Conservation (phyloP, 2,888 invertebrate species). For the Alitta virens region DNA sequence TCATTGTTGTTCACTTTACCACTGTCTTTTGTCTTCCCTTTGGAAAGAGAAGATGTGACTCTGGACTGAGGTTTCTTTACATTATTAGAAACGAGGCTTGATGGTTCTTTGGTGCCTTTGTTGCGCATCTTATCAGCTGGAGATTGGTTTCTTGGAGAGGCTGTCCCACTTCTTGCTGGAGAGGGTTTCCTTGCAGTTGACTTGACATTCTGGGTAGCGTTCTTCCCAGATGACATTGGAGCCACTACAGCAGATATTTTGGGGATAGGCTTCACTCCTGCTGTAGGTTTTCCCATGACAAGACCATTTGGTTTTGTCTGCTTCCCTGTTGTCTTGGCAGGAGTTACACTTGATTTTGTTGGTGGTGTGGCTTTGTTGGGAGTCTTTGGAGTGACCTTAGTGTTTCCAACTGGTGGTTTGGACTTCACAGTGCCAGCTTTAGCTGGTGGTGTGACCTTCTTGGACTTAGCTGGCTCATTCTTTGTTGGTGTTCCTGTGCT, state of each 20-base stretch:
- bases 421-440: too few species aligned
- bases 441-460: too few species aligned
- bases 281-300: too few species aligned
- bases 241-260: neutral
- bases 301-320: too few species aligned
- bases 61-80: neutral
- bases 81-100: conserved; percentile 35
- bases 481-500: neutral
- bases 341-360: too few species aligned
- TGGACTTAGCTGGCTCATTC: neutral
- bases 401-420: too few species aligned
- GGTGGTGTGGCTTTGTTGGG: too few species aligned
- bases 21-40: conserved; percentile 3
- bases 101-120: conserved; percentile 31
- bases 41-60: neutral
- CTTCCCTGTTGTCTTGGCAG: too few species aligned
- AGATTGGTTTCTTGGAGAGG: conserved; percentile 33
- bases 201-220: conserved; percentile 20
- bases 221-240: conserved; percentile 11
- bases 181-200: neutral
- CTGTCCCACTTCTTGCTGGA: conserved; percentile 22
- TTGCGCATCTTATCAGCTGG: conserved; percentile 50
- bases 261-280: neutral
- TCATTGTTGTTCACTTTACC: neutral
- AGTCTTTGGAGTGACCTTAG: too few species aligned